phyloP scores from a whole-genome alignment of 2,113 vertebrate species.

The Gallinago jamesoni region DNA sequence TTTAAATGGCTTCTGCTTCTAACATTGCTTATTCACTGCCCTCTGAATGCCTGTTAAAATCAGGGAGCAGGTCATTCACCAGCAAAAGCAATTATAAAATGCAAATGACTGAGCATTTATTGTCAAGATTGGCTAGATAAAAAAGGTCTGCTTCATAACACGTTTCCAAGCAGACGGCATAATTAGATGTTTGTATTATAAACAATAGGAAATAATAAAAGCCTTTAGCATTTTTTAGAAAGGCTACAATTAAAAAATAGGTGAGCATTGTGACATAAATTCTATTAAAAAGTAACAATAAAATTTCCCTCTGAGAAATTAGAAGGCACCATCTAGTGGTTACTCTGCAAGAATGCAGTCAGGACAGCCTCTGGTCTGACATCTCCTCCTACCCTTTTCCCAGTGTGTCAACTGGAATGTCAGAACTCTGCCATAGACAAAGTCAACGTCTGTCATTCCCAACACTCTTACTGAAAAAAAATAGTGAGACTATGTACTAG shows the following conservation, averaged over 20 bases:
- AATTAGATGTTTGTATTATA: conserved; percentile 26
- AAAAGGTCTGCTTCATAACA: conserved; percentile 68
- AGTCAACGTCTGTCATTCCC: neutral
- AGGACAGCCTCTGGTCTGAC: neutral
- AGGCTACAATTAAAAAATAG: neutral
- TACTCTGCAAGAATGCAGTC: conserved; percentile 38
- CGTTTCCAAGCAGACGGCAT: conserved; percentile 34
- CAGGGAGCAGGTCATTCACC: conserved; percentile 27
- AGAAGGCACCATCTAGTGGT: conserved; percentile 48
- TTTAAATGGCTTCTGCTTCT: conserved; percentile 19
- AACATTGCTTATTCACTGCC: conserved; percentile 25
- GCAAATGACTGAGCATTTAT: conserved; percentile 68
- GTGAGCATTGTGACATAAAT: neutral
- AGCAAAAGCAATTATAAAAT: conserved; percentile 81
- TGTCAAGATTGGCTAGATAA: conserved; percentile 69
- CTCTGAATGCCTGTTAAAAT: conserved; percentile 30
- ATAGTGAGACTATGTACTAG: neutral
- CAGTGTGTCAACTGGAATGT: neutral
- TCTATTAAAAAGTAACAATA: neutral
- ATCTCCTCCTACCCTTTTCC: neutral
- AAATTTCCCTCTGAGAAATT: conserved; percentile 22
- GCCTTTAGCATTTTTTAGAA: neutral
- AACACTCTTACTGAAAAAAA: neutral
- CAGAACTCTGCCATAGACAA: neutral
- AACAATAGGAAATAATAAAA: neutral